phyloP scores from a whole-genome alignment of 1,140 invertebrate genomes.

The Metopolophium dirhodum region DNA sequence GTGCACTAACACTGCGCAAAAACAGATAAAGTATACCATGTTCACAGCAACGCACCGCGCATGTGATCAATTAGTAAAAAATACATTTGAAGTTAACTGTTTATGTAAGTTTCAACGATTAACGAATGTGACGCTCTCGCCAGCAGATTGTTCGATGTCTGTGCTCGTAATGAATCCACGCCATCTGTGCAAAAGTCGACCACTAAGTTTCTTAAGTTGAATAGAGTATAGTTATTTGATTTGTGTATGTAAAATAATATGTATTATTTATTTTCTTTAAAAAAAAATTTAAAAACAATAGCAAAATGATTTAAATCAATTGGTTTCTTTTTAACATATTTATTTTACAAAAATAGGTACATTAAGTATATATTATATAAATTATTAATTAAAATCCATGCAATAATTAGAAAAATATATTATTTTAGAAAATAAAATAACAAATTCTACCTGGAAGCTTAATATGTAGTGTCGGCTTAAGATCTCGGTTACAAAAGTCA shows the following conservation, averaged over 20 bases:
- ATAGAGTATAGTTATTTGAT: neutral
- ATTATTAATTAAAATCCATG: constrained; percentile 27
- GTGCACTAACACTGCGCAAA: too few species aligned
- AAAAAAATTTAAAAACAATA: too few species aligned
- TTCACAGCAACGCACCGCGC: too few species aligned
- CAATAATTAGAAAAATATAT: neutral
- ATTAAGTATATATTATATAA: neutral
- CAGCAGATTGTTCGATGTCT: too few species aligned
- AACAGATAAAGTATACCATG: too few species aligned
- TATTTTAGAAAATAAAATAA: constrained; percentile 28
- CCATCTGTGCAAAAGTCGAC: too few species aligned
- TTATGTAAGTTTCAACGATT: too few species aligned
- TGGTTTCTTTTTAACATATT: neutral
- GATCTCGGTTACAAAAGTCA: constrained; percentile 70
- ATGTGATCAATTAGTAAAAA: too few species aligned
- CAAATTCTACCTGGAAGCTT: constrained; percentile 40
- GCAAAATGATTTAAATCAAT: neutral
- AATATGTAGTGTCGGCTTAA: constrained; percentile 62
- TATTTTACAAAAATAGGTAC: neutral
- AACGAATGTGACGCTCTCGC: too few species aligned
- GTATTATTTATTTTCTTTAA: neutral
- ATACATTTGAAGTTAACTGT: too few species aligned
- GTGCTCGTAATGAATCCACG: too few species aligned
- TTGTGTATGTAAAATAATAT: neutral
- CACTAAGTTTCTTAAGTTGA: too few species aligned